phyloP scores from a whole-genome alignment of 1,140 invertebrate species.

The Oppia nitens region DNA sequence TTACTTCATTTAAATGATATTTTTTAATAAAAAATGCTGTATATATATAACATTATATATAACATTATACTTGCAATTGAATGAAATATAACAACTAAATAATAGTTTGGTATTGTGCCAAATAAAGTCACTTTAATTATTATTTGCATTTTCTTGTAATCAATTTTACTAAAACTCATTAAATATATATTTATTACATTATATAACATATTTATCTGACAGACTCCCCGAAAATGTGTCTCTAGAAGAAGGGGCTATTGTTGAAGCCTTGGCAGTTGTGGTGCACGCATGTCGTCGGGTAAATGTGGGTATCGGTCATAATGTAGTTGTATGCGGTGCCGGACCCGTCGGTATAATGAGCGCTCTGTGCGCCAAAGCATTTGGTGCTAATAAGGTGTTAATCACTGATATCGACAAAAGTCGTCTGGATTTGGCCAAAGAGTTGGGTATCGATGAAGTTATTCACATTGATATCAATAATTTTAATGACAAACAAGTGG shows the following conservation, averaged over 20 bases:
- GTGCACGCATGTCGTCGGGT: conserved; percentile 75
- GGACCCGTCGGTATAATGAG: conserved; percentile 75
- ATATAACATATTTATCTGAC: neutral
- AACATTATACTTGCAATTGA: neutral
- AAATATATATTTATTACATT: neutral
- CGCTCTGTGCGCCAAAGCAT: conserved; percentile 63
- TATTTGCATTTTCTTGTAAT: too few relatives aligned
- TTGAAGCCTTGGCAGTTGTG: conserved; percentile 34
- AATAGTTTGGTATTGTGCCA: neutral
- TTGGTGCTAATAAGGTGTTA: conserved; percentile 63
- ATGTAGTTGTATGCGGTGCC: conserved; percentile 71
- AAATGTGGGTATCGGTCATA: conserved; percentile 48
- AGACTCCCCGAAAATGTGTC: conserved; percentile 33
- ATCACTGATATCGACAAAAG: conserved; percentile 39
- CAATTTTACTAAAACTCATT: neutral
- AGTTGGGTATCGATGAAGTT: conserved; percentile 57
- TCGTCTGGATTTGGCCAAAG: conserved; percentile 57
- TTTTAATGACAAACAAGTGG: conserved; percentile 29
- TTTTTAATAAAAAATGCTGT: too few relatives aligned
- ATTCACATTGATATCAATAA: conserved; percentile 38
- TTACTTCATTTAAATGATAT: too few relatives aligned
- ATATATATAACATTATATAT: too few relatives aligned
- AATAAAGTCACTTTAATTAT: too few relatives aligned
- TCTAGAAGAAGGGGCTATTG: conserved; percentile 33
- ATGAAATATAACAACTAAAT: neutral